Percentiles rank a stretch among this genome's conserved stretches.
These are phyloP conservation scores for Heterodera schachtii DNA, from an alignment of 1,140 invertebrate species.

Conservation along the genomic window DNA sequence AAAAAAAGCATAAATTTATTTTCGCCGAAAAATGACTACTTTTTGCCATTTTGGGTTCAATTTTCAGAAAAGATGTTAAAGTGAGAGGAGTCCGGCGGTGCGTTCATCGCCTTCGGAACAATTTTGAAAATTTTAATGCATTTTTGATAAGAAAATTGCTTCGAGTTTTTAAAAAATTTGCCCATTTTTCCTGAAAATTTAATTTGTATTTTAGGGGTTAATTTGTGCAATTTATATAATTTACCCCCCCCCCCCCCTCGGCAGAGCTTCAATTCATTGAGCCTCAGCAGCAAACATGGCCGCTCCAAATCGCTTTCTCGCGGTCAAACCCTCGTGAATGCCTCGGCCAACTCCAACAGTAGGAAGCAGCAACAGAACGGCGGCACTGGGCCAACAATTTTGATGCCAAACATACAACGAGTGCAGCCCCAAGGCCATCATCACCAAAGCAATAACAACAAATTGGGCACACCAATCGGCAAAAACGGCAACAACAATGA, in stretches of 20 bases:
- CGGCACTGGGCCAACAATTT: neutral
- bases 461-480: neutral
- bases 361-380: neutral
- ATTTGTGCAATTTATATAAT: neutral
- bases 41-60: too few relatives aligned
- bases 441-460: neutral
- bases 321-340: neutral
- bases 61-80: too few relatives aligned
- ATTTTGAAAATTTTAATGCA: too few relatives aligned
- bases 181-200: too few relatives aligned
- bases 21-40: too few relatives aligned
- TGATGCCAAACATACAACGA: neutral
- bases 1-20: too few relatives aligned
- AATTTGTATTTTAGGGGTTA: too few relatives aligned
- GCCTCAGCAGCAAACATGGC: conserved; percentile 19
- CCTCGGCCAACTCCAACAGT: neutral
- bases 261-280: conserved; percentile 27
- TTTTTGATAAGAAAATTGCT: too few relatives aligned
- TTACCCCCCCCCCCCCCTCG: too few relatives aligned
- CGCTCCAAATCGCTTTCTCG: conserved; percentile 28
- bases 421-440: neutral
- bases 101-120: too few relatives aligned
- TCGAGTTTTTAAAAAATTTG: too few relatives aligned
- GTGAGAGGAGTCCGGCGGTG: too few relatives aligned
- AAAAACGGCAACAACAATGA: conserved; percentile 20